Percentiles rank a stretch among this genome's conserved stretches.
Conservation (phyloP, 2,113 vertebrate genomes). For the Nothoprocta pentlandii region DNA sequence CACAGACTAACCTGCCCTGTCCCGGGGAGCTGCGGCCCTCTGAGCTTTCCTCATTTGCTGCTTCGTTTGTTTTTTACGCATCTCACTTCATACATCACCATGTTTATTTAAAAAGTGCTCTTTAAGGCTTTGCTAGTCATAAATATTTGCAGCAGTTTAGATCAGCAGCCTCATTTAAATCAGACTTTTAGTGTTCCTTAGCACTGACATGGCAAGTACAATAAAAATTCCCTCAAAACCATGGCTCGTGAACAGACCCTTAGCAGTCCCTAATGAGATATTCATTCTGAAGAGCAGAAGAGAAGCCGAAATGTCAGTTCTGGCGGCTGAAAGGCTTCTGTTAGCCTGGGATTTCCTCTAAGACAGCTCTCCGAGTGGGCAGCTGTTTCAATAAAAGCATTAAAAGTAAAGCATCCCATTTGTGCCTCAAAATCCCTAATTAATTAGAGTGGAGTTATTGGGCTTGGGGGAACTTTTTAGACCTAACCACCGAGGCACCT, state of each 20-base stretch:
- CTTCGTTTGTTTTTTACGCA: neutral
- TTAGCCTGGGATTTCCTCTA: constrained; percentile 39
- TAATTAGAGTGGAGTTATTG: constrained; percentile 60
- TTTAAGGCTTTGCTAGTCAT: neutral
- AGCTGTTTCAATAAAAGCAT: constrained; percentile 71
- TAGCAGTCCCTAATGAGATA: constrained; percentile 35
- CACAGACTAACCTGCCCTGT: neutral
- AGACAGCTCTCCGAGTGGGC: constrained; percentile 30
- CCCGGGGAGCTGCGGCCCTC: neutral
- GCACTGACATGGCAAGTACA: neutral
- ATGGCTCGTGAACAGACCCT: neutral
- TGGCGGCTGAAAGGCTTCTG: constrained; percentile 41
- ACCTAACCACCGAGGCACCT: neutral
- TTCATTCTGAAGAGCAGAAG: constrained; percentile 1
- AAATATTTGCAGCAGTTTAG: neutral
- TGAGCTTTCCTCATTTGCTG: neutral
- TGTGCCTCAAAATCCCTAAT: constrained; percentile 57
- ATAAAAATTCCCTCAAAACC: constrained; percentile 30
- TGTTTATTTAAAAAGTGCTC: neutral
- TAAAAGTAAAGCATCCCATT: constrained; percentile 48
- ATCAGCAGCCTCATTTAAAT: neutral
- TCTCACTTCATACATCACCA: neutral
- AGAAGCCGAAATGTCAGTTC: constrained; percentile 55
- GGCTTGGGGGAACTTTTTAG: constrained; percentile 1
- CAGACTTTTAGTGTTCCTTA: neutral